phyloP scores from a whole-genome alignment of 2,888 invertebrate species.

The Dichetophora obliterata region DNA sequence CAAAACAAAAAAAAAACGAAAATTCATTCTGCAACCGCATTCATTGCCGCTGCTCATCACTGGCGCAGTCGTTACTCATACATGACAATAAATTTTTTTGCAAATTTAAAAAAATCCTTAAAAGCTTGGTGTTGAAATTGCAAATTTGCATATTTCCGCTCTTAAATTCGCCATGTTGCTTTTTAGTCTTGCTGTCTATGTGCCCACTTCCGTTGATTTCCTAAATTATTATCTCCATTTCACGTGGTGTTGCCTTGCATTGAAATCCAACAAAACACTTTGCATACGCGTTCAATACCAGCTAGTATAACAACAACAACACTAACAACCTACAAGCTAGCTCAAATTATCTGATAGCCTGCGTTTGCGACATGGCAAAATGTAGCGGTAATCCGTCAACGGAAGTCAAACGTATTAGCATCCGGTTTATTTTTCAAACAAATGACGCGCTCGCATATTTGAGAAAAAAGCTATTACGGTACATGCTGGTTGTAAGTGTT shows the following conservation, averaged over 20 bases:
- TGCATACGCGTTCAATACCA: slow-evolving; percentile 30
- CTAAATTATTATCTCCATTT: slow-evolving; percentile 36
- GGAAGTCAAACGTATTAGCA: slow-evolving; percentile 69
- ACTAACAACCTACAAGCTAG: slow-evolving; percentile 30
- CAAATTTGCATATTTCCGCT: slow-evolving; percentile 63
- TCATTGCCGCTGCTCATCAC: slow-evolving; percentile 54
- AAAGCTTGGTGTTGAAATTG: slow-evolving; percentile 46
- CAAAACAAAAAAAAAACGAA: slow-evolving; percentile 35
- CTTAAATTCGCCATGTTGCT: slow-evolving; percentile 22
- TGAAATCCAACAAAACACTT: slow-evolving; percentile 37
- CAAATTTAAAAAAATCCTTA: slow-evolving; percentile 41
- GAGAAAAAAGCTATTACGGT: background rate
- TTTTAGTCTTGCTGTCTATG: background rate
- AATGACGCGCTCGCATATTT: slow-evolving; percentile 56
- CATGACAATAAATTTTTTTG: slow-evolving; percentile 56
- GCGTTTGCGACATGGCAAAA: background rate
- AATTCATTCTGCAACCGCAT: background rate
- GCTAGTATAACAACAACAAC: slow-evolving; percentile 25
- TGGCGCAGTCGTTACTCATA: slow-evolving; percentile 66
- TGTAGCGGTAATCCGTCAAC: slow-evolving; percentile 65
- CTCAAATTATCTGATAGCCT: slow-evolving; percentile 62
- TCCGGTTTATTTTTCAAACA: slow-evolving; percentile 66
- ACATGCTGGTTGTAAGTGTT: slow-evolving; percentile 23
- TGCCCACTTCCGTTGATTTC: slow-evolving; percentile 28
- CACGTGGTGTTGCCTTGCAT: slow-evolving; percentile 14